A percentile compares a stretch with the other conserved stretches of the same genome.
Evolutionary conservation across 1,140 invertebrate genomes (phyloP).

Genomic region (Acromyrmex echinatior): DNA sequence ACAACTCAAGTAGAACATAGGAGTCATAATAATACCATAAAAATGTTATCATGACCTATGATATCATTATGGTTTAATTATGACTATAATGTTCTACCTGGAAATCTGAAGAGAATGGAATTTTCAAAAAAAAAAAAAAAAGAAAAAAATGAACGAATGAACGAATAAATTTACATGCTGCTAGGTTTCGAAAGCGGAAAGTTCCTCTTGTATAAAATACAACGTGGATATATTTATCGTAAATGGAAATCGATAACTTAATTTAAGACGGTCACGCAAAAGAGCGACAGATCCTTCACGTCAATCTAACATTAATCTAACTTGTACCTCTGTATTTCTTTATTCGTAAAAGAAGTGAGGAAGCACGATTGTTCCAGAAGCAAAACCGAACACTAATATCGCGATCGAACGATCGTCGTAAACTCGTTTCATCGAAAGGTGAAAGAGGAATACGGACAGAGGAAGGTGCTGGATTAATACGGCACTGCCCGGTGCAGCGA

Average conservation of each 20-base stretch:
- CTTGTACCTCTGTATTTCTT: not conserved
- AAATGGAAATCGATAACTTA: slow-evolving; percentile 14
- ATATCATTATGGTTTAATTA: no score
- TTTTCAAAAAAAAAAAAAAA: no score
- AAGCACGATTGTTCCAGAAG: not conserved
- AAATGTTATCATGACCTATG: no score
- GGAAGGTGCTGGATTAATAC: not conserved
- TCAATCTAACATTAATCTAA: not conserved
- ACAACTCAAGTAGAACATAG: no score
- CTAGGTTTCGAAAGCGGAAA: not conserved
- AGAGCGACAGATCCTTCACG: not conserved
- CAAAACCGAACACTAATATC: not conserved
- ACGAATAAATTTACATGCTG: not conserved
- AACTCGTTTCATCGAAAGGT: not conserved
- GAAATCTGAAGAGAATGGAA: not conserved
- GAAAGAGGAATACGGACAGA: no score
- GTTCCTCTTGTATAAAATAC: not conserved
- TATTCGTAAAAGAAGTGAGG: not conserved
- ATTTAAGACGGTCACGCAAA: not conserved
- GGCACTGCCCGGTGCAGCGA: not conserved
- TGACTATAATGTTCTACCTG: no score
- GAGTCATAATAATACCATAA: no score
- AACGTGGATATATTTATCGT: not conserved
- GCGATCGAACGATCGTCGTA: not conserved
- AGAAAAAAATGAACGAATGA: no score